These are phyloP conservation scores for Archaeoteleia sp. DNA, from an alignment of 2,888 invertebrate species.

Conservation along the genomic window DNA sequence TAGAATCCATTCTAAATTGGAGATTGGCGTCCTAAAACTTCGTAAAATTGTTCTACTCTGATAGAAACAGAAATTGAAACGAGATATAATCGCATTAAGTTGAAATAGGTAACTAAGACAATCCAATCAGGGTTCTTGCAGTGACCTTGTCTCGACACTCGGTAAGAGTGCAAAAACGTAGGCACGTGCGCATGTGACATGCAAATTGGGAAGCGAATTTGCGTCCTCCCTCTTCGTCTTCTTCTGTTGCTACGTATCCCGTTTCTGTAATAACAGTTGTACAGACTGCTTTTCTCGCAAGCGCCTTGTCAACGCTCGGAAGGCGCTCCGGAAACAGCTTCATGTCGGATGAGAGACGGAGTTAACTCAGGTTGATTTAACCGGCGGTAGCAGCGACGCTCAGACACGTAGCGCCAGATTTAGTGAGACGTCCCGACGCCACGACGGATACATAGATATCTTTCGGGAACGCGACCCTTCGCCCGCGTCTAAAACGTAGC, in stretches of 20 bases:
- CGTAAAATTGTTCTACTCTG: too few relatives aligned
- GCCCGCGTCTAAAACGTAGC: conserved; percentile 57
- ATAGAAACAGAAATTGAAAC: too few relatives aligned
- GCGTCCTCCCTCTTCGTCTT: conserved; percentile 28
- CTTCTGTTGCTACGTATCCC: conserved; percentile 36
- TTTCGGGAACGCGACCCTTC: conserved; percentile 69
- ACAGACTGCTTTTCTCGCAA: conserved; percentile 35
- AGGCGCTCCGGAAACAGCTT: conserved; percentile 67
- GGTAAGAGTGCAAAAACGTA: too few relatives aligned
- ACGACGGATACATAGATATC: conserved; percentile 73
- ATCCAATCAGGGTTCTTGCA: too few relatives aligned
- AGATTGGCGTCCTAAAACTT: too few relatives aligned
- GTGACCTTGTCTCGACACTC: too few relatives aligned
- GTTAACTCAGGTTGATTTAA: conserved; percentile 73
- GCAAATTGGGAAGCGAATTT: background rate
- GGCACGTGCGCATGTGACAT: too few relatives aligned
- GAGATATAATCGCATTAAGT: too few relatives aligned
- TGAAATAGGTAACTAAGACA: too few relatives aligned
- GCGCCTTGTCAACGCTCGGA: conserved; percentile 61
- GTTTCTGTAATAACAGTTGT: conserved; percentile 45
- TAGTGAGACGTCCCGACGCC: conserved; percentile 73
- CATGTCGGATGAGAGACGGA: conserved; percentile 70
- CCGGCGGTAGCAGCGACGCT: conserved; percentile 62
- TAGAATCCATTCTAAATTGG: too few relatives aligned
- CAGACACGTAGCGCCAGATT: conserved; percentile 73